Base-by-base conservation (phyloP, 1,140 invertebrate species). In the Lutraria rhynchaena region DNA sequence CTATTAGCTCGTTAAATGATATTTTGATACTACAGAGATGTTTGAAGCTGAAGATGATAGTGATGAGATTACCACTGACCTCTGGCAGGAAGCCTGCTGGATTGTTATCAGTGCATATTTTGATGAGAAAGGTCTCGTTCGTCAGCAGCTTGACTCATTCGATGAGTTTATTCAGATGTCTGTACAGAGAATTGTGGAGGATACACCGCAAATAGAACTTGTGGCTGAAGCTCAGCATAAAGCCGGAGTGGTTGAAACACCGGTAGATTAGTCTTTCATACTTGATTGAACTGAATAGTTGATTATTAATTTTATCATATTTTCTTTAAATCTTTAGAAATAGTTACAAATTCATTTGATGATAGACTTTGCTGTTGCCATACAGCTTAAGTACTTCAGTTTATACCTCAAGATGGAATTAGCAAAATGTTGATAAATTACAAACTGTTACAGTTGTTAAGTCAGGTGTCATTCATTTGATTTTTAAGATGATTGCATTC, bases 91-190 rank as follows among this genome's bases (percentile, higher is more conserved):
- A 94, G 98, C 98, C n/a, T 99, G 98, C 90, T 99, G 99, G 99
- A 99, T 99, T 91, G 98, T 99, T 53, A 99, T 99, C 88, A 98
- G 98, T 90, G 97, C 98, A 2, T 99, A 99, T 93, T 99, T 99
- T 93, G 98, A 99, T 92, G 98, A 99, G 91, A 99, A 99, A 93
- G 98, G 93, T 92, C 94, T 99, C 55, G 98, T 99, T n/a, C 94
- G 98, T 63, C 98, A 99, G 90, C 98, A 99, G 90, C 93, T 99
- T 82, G 99, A 99, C 89, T 99, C 98, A 87, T 99, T 99, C 93
- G 99, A 99, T 94, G 98, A 99, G 93, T 99, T 99, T 90, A 99
- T 99, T 92, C 98, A 99, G 91, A 99, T 99, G 98, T 99, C 98
- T 15, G 98, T 99, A 27, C 98, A 99, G 90, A 94, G 98, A 85